Evolutionary conservation across 2,888 invertebrate species (phyloP), one percentile per base, ranked within the genome.

Genomic region (Morpho helenor): DNA sequence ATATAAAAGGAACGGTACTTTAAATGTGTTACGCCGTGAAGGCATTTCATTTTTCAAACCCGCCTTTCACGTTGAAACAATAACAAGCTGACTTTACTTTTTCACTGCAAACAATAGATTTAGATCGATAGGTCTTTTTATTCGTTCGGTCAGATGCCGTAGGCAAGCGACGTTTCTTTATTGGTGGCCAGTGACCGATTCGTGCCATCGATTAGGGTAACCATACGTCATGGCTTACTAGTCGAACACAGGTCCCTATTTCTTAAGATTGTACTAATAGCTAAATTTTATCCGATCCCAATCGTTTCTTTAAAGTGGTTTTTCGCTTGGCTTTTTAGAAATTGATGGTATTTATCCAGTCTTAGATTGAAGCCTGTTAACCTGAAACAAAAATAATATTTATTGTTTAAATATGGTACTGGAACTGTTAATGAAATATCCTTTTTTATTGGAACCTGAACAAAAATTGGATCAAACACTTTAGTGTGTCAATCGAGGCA

Each of bases 151-250:
- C 61, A 65, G 64, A 66, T 60, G 61, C 63, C 65, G 61, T 59
- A 61, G 66, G 66, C 66, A 66, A 66, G 66, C 61, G 67, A 65
- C 62, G 64, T 60, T 63, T 60, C 62, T 63, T 63, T 63, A 61
- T 59, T 64, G 50, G 62, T 64, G 63, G 63, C 57, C 65, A 64
- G 66, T 62, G 67, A 62, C 60, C 67, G 67, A 67, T 66, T 63
- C 66, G 65, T 59, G 60, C 65, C 63, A 71, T 68, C 68, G 66
- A 66, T 67, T 63, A 50, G 49, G 55, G 55, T 43, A 43, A 41
- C 43, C 55, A 47, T 41, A 40, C 7, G 4, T 43, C 3, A 1
- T 9, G 43, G 8, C 3, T 9, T 9, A 9, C 43, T 43, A 43
- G 43, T 43, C n/a, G 43, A 8, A 7, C 7, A 42, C 42, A 42